Evolutionary conservation across 2,797 vertebrate genomes (phyloP).

Genomic region (Xyrichtys novacula): DNA sequence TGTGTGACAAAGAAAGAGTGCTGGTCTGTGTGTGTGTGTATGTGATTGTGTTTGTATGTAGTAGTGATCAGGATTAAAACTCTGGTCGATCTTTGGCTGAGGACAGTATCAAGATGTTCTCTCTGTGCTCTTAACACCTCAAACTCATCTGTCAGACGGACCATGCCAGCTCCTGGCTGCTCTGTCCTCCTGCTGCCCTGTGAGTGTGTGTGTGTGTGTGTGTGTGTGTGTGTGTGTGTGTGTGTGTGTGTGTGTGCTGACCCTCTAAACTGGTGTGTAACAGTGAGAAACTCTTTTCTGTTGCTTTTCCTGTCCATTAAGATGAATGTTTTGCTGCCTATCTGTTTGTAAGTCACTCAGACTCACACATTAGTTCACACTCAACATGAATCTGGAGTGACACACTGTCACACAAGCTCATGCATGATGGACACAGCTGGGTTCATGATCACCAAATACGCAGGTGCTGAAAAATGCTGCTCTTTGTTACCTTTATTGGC

Average conservation of each 20-base stretch:
- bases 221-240: background rate
- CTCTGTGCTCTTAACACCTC: constrained; percentile 40
- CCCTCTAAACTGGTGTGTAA: constrained; percentile 18
- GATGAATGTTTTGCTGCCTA: constrained; percentile 17
- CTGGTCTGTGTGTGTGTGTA: background rate
- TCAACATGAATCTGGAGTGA: constrained; percentile 1
- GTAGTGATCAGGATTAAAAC: background rate
- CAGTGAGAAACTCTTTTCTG: constrained; percentile 1
- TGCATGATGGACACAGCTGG: background rate
- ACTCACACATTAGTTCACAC: background rate
- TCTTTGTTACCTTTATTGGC: no score
- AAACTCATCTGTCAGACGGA: constrained; percentile 27
- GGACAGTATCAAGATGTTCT: constrained; percentile 19
- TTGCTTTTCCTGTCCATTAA: constrained; percentile 5
- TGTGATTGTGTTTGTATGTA: background rate
- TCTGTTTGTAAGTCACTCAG: background rate
- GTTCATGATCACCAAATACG: background rate
- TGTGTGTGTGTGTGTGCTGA: constrained; percentile 16
- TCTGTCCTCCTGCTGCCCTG: constrained; percentile 4
- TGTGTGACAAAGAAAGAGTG: no score
- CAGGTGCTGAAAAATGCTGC: background rate
- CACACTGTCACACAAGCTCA: background rate
- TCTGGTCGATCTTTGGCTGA: constrained; percentile 24
- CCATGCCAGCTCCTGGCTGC: constrained; percentile 18
- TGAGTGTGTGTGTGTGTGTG: background rate